Percentiles rank a stretch among this genome's conserved stretches.
Evolutionary conservation across 2,113 vertebrate genomes (phyloP).

Genomic region (Neomonachus schauinslandi): DNA sequence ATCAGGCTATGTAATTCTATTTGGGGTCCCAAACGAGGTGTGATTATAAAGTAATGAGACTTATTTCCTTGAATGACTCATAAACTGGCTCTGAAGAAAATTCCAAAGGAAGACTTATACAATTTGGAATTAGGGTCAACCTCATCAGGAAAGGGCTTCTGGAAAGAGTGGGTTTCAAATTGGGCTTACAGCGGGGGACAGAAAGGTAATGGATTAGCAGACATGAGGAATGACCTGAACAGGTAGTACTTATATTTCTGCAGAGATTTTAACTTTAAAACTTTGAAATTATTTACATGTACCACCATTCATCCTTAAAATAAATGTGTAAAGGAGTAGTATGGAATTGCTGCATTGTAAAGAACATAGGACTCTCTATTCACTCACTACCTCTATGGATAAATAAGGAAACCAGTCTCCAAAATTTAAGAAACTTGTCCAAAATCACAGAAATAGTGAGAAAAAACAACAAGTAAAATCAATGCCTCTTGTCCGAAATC

Average conservation of each 20-base stretch:
- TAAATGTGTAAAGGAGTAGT: not conserved
- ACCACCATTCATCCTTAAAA: not conserved
- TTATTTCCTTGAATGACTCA: slow-evolving; percentile 68
- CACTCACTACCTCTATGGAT: not conserved
- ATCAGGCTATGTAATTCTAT: slow-evolving; percentile 11
- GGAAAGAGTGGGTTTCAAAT: slow-evolving; percentile 31
- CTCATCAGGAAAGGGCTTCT: slow-evolving; percentile 31
- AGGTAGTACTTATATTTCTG: not conserved
- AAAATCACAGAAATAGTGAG: not conserved
- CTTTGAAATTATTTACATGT: not conserved
- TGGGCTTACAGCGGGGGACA: not conserved
- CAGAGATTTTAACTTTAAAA: not conserved
- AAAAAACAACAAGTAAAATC: not conserved
- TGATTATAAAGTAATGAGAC: slow-evolving; percentile 63
- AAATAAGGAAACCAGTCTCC: not conserved
- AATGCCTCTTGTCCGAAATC: not conserved
- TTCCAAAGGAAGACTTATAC: slow-evolving; percentile 23
- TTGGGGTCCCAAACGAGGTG: slow-evolving; percentile 21
- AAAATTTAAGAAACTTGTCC: not conserved
- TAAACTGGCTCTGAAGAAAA: slow-evolving; percentile 50
- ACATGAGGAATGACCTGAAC: not conserved
- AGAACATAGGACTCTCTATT: not conserved
- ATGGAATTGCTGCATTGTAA: not conserved
- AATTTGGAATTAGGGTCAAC: not conserved
- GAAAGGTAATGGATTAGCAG: not conserved